These are phyloP conservation scores for Bos javanicus DNA, from an alignment of 2,113 vertebrate genomes.

Conservation along the genomic window DNA sequence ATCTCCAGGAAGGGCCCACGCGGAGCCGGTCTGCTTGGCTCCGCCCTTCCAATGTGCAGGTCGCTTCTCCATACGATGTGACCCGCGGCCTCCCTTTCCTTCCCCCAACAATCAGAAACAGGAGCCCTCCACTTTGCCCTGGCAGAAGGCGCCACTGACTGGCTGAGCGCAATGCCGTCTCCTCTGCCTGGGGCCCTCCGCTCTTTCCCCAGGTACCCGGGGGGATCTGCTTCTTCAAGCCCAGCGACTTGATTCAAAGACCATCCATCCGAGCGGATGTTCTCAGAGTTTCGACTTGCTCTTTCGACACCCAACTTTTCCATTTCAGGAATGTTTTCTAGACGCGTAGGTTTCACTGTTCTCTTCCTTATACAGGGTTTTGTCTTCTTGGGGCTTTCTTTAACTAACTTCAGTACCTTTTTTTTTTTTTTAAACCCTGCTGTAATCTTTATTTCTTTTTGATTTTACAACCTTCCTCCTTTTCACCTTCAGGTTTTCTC, in stretches of 20 bases:
- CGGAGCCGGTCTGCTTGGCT: rapidly evolving
- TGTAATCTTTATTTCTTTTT: background rate
- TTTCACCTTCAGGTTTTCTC: background rate
- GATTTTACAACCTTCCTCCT: background rate
- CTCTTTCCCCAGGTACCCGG: background rate
- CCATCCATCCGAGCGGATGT: rapidly evolving
- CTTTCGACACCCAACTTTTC: background rate
- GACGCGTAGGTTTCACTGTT: no score
- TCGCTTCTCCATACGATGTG: background rate
- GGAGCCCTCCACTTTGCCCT: no score
- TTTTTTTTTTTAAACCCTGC: background rate
- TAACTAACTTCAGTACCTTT: background rate
- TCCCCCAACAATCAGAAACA: background rate
- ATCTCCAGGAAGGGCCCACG: background rate
- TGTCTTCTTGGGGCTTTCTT: background rate
- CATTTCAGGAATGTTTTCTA: no score
- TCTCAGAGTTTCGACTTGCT: background rate
- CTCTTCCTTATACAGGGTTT: background rate
- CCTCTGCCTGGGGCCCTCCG: background rate
- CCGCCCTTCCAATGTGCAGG: background rate
- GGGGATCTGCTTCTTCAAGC: background rate
- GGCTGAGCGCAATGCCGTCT: rapidly evolving
- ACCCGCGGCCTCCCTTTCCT: background rate
- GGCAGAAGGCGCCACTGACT: background rate
- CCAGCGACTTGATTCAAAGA: no score